phyloP scores from a whole-genome alignment of 2,888 invertebrate species.

The Hoplodrina ambigua region DNA sequence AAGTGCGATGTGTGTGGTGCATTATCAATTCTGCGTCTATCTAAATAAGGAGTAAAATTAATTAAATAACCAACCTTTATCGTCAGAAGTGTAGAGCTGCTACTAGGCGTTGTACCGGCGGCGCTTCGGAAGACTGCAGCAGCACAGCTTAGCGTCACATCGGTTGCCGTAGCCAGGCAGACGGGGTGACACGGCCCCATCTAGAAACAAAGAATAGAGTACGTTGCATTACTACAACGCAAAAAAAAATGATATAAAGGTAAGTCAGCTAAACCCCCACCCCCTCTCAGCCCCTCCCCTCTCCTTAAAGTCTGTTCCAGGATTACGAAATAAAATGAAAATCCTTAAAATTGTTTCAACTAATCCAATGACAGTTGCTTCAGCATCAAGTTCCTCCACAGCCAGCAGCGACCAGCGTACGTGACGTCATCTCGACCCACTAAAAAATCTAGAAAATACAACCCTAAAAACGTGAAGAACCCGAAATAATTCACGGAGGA shows the following conservation, averaged over 20 bases:
- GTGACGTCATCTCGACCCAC: no score
- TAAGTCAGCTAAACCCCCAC: background rate
- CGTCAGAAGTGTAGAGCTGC: slow-evolving; percentile 7
- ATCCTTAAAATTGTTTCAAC: no score
- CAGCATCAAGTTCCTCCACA: no score
- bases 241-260: background rate
- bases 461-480: no score
- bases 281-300: background rate
- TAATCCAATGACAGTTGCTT: no score
- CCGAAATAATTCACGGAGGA: no score
- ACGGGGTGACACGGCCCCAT: background rate
- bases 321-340: no score
- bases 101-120: slow-evolving; percentile 4
- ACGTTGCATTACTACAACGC: background rate
- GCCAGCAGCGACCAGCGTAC: no score
- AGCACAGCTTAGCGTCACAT: background rate
- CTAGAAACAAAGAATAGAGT: slow-evolving; percentile 5
- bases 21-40: background rate
- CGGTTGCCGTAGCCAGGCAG: background rate
- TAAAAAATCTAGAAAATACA: no score
- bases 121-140: background rate
- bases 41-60: background rate
- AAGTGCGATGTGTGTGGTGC: no score
- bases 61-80: slow-evolving; percentile 3
- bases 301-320: background rate